Conservation (phyloP, 2,113 vertebrate genomes). For the Centropristis striata region DNA sequence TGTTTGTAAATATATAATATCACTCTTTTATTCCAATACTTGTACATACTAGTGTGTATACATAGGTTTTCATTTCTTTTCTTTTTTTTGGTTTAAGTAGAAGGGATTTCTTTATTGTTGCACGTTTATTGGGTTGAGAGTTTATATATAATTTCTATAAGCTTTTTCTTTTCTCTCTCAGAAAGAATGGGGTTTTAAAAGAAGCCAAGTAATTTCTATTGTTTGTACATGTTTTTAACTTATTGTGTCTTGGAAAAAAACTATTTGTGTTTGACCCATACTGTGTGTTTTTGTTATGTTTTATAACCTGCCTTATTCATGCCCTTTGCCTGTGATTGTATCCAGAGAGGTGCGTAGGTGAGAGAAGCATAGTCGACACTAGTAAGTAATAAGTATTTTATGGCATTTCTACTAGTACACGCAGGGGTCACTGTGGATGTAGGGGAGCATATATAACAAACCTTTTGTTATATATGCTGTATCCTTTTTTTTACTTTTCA, state of each 20-base stretch:
- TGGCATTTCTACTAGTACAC: slow-evolving; percentile 17
- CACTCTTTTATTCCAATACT: slow-evolving; percentile 69
- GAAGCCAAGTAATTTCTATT: slow-evolving; percentile 66
- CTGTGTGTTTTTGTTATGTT: slow-evolving; percentile 55
- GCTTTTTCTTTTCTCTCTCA: slow-evolving; percentile 14
- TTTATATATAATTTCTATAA: slow-evolving; percentile 42
- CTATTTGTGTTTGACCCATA: slow-evolving; percentile 47
- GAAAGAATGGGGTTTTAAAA: slow-evolving; percentile 66
- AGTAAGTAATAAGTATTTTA: slow-evolving; percentile 16
- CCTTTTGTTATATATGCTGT: slow-evolving; percentile 35
- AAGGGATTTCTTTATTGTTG: slow-evolving; percentile 68
- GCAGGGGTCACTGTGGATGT: slow-evolving; percentile 36
- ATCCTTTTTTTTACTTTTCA: slow-evolving; percentile 27
- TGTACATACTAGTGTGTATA: slow-evolving; percentile 75
- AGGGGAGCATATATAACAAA: slow-evolving; percentile 35
- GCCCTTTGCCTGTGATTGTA: slow-evolving; percentile 75
- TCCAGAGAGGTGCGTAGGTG: slow-evolving; percentile 41
- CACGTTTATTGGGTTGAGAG: slow-evolving; percentile 33
- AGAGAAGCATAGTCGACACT: slow-evolving; percentile 6
- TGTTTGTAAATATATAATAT: slow-evolving; percentile 79
- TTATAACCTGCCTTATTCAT: slow-evolving; percentile 81
- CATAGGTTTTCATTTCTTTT: slow-evolving; percentile 57
- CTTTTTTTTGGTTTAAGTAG: slow-evolving; percentile 53
- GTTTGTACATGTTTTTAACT: slow-evolving; percentile 71
- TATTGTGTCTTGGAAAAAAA: slow-evolving; percentile 49